Evolutionary conservation across 1,140 invertebrate genomes (phyloP).

Genomic region (Leptinotarsa lineolata): DNA sequence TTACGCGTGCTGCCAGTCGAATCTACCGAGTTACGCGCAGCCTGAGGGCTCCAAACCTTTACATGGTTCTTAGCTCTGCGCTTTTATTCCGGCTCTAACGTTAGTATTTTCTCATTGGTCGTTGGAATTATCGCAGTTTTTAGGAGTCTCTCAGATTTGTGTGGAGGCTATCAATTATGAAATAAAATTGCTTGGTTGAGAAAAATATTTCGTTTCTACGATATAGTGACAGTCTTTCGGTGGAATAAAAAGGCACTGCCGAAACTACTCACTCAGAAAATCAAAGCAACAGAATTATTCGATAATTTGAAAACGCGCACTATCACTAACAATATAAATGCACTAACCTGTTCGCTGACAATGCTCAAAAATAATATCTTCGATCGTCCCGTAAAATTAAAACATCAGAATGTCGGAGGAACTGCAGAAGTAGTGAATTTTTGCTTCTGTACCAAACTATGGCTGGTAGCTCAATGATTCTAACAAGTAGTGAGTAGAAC

Average conservation of each 20-base stretch:
- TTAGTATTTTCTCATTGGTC: too few relatives aligned
- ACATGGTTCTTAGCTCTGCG: neutral
- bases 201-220: too few relatives aligned
- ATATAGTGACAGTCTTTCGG: too few relatives aligned
- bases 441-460: conserved; percentile 53
- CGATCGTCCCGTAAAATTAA: conserved; percentile 13
- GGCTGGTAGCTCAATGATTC: conserved; percentile 54
- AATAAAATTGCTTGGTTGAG: too few relatives aligned
- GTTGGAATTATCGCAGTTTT: too few relatives aligned
- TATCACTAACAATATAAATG: conserved; percentile 3
- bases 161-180: too few relatives aligned
- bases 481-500: conserved; percentile 52
- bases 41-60: conserved; percentile 17
- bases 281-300: too few relatives aligned
- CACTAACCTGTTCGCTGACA: conserved; percentile 14
- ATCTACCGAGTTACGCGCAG: conserved; percentile 19
- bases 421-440: conserved; percentile 28
- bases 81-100: too few relatives aligned
- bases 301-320: neutral
- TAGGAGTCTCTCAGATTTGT: too few relatives aligned
- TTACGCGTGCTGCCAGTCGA: conserved; percentile 14
- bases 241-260: too few relatives aligned
- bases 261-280: too few relatives aligned
- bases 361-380: neutral
- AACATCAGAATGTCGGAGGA: conserved; percentile 25